These are phyloP conservation scores for Sminthopsis crassicaudata DNA, from an alignment of 2,113 vertebrate species.

Conservation along the genomic window DNA sequence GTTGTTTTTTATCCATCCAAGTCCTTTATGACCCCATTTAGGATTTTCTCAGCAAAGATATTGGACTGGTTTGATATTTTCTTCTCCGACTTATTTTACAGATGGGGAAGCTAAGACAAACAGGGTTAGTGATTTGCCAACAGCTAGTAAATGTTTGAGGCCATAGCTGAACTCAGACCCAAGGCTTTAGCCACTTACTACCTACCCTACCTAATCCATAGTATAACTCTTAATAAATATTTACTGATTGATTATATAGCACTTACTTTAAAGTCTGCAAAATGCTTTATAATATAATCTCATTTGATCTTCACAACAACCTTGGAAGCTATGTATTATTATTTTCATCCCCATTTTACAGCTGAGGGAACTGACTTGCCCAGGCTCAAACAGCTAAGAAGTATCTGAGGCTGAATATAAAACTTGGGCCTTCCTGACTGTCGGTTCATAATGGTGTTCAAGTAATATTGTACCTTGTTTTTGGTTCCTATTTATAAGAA, in stretches of 20 bases:
- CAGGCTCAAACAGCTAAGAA: background rate
- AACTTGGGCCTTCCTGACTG: background rate
- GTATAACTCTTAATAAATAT: background rate
- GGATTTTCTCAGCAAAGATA: background rate
- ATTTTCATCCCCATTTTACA: background rate
- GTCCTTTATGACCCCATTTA: background rate
- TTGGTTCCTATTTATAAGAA: conserved; percentile 31
- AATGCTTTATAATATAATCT: background rate
- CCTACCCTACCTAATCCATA: background rate
- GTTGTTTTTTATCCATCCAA: background rate
- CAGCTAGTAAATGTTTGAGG: background rate
- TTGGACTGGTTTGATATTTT: background rate
- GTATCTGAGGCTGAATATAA: background rate
- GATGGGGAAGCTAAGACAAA: background rate
- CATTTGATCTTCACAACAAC: background rate
- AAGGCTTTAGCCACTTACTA: background rate
- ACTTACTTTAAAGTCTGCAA: background rate
- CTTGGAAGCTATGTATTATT: background rate
- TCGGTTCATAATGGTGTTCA: conserved; percentile 33
- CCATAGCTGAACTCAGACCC: background rate
- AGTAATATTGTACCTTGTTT: conserved; percentile 1
- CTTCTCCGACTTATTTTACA: background rate
- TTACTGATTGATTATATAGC: background rate
- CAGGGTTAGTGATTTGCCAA: background rate
- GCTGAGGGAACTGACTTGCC: background rate